Conservation (phyloP, 2,888 invertebrate species). For the Drosophila borborema region DNA sequence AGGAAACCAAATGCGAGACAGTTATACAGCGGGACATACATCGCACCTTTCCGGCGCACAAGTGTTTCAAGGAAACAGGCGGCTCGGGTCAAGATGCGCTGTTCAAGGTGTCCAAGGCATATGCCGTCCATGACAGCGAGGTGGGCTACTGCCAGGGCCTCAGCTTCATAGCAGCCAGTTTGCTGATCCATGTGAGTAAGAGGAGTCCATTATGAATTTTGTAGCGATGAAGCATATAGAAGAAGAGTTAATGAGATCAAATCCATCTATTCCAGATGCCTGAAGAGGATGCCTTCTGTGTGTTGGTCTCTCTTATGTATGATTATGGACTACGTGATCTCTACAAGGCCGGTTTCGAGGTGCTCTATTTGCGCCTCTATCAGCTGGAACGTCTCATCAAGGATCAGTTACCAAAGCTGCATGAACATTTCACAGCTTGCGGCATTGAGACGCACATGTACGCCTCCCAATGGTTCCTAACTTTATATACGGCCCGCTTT, state of each 20-base stretch:
- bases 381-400: slow-evolving; percentile 95
- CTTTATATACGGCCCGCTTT: slow-evolving; percentile 99
- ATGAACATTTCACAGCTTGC: slow-evolving; percentile 92
- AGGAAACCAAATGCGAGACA: slow-evolving; percentile 98
- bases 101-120: slow-evolving; percentile 97
- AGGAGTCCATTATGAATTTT: background rate
- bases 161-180: slow-evolving; percentile 98
- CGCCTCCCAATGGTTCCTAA: slow-evolving; percentile 99
- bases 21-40: slow-evolving; percentile 98
- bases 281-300: slow-evolving; percentile 99
- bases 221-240: background rate
- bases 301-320: slow-evolving; percentile 98
- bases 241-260: background rate
- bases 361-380: slow-evolving; percentile 96
- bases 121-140: slow-evolving; percentile 98
- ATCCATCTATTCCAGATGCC: slow-evolving; percentile 91
- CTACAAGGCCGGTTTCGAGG: slow-evolving; percentile 98
- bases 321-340: slow-evolving; percentile 97
- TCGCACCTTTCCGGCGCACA: slow-evolving; percentile 99
- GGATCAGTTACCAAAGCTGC: slow-evolving; percentile 93
- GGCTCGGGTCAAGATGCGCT: slow-evolving; percentile 97
- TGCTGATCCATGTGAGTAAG: slow-evolving; percentile 95
- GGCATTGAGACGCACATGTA: slow-evolving; percentile 99
- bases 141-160: slow-evolving; percentile 99
- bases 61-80: slow-evolving; percentile 97